Percentiles rank a stretch among this genome's conserved stretches.
Evolutionary conservation across 2,888 invertebrate genomes (phyloP).

Genomic region (Dolichopus griseipennis): DNA sequence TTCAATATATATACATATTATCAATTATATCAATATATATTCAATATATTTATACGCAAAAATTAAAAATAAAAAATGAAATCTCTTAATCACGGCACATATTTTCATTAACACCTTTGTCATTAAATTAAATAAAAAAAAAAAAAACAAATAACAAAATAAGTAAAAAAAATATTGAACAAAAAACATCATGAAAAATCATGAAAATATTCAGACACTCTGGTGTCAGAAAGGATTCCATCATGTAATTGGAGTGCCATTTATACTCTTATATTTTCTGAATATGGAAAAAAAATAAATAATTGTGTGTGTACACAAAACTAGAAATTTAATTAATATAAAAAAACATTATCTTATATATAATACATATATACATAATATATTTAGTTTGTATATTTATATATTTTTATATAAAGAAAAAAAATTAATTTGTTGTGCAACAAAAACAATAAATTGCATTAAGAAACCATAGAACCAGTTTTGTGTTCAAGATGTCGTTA

Average conservation of each 20-base stretch:
- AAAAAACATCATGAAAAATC: too few relatives aligned
- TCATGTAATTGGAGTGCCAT: slow-evolving; percentile 6
- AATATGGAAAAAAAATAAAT: neutral
- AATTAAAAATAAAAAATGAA: neutral
- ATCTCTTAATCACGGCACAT: slow-evolving; percentile 6
- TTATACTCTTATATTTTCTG: neutral
- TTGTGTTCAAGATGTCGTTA: neutral
- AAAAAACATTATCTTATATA: neutral
- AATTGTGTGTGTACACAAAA: neutral
- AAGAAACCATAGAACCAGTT: neutral
- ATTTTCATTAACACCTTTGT: slow-evolving; percentile 6
- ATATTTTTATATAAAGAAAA: too few relatives aligned
- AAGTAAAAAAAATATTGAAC: neutral
- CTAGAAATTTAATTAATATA: neutral
- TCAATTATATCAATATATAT: too few relatives aligned
- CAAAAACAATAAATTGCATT: neutral
- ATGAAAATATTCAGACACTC: neutral
- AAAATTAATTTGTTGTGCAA: too few relatives aligned
- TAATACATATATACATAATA: too few relatives aligned
- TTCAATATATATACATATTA: neutral
- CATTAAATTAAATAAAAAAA: neutral
- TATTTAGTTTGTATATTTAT: too few relatives aligned
- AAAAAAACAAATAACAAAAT: neutral
- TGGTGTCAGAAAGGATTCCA: slow-evolving; percentile 6
- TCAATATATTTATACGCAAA: too few relatives aligned